These are phyloP conservation scores for Caenorhabditis zanzibari DNA, from an alignment of 2,888 invertebrate species.

Conservation along the genomic window DNA sequence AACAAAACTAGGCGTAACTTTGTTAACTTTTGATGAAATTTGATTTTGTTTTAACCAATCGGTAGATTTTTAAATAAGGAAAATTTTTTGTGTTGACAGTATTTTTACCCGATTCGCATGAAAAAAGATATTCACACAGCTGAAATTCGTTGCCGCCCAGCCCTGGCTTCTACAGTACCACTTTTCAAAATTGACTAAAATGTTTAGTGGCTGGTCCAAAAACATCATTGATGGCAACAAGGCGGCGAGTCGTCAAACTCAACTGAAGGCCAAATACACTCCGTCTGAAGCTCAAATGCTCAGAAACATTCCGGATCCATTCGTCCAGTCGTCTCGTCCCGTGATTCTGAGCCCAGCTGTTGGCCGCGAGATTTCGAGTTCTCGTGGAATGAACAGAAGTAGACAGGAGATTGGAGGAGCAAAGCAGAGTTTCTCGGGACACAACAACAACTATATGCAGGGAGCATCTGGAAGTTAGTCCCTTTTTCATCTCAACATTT, in stretches of 20 bases:
- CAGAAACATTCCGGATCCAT: conserved; percentile 23
- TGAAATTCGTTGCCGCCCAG: no score
- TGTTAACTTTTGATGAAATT: no score
- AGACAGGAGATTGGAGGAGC: background rate
- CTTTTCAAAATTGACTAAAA: background rate
- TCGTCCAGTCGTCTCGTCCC: conserved; percentile 5
- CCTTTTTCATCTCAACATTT: background rate
- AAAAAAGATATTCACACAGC: no score
- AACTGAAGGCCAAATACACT: conserved; percentile 8
- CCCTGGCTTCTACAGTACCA: no score
- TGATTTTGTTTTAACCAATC: no score
- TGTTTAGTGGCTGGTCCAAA: conserved; percentile 30
- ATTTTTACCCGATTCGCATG: no score
- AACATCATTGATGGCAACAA: conserved; percentile 16
- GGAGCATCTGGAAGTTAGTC: background rate
- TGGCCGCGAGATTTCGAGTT: background rate
- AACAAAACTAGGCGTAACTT: no score
- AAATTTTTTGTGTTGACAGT: no score
- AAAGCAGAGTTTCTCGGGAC: conserved; percentile 30
- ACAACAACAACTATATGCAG: background rate
- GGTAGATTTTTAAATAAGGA: no score
- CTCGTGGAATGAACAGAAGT: background rate
- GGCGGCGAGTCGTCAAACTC: background rate
- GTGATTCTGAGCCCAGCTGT: conserved; percentile 27
- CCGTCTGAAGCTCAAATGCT: conserved; percentile 8